Evolutionary conservation across 1,140 invertebrate species (phyloP).

Genomic region (Drosophila nannoptera): DNA sequence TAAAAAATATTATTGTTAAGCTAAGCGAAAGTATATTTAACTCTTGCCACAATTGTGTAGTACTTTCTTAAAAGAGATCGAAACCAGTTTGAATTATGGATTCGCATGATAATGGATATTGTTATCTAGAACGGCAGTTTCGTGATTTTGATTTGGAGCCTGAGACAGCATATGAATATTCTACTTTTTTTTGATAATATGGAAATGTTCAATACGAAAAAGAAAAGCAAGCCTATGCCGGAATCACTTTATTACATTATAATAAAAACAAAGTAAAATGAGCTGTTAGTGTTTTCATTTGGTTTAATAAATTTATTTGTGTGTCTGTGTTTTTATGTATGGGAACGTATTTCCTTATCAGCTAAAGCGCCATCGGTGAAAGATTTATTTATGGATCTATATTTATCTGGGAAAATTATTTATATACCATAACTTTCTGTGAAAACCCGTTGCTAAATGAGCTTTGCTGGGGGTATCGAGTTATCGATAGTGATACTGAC

Average conservation of each 20-base stretch:
- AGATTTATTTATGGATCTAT: neutral
- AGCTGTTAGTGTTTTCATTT: neutral
- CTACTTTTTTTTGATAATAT: conserved; percentile 65
- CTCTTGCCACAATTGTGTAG: conserved; percentile 37
- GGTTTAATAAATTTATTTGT: neutral
- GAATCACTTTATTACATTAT: conserved; percentile 24
- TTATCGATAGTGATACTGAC: conserved; percentile 2
- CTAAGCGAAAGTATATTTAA: conserved; percentile 33
- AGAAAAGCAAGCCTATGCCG: conserved; percentile 45
- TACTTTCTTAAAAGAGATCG: conserved; percentile 19
- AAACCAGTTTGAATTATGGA: conserved; percentile 49
- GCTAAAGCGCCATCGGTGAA: neutral
- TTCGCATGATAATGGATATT: conserved; percentile 42
- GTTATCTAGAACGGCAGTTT: conserved; percentile 39
- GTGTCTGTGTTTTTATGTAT: neutral
- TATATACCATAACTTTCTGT: neutral
- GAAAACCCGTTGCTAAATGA: conserved; percentile 2
- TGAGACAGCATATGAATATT: conserved; percentile 51
- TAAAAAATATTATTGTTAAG: conserved; percentile 45
- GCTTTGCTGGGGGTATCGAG: conserved; percentile 23
- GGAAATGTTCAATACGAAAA: conserved; percentile 59
- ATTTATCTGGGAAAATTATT: neutral
- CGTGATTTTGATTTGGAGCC: conserved; percentile 41
- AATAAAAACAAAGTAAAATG: conserved; percentile 5
- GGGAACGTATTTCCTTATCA: neutral